Evolutionary conservation across 53 echinoderm and acorn worm genomes (phyloP).

Genomic region (Holothuria scabra): DNA sequence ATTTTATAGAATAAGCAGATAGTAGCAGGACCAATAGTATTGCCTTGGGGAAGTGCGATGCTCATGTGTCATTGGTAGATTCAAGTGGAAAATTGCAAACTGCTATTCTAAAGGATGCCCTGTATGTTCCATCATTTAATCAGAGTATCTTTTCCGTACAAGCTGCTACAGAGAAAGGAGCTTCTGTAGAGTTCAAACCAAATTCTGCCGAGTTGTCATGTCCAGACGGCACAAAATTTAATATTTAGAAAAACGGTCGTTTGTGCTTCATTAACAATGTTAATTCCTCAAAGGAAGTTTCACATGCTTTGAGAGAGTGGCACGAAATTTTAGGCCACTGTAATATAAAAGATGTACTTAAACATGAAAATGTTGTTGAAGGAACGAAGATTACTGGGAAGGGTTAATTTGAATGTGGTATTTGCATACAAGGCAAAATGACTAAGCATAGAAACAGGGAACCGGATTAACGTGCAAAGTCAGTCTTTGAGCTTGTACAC

Average conservation of each 20-base stretch:
- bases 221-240: constrained; percentile 24
- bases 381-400: constrained; percentile 50
- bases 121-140: constrained; percentile 39
- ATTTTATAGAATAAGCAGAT: constrained; percentile 53
- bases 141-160: constrained; percentile 45
- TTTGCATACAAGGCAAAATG: constrained; percentile 54
- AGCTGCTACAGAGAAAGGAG: constrained; percentile 43
- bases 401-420: constrained; percentile 19
- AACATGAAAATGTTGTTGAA: constrained; percentile 47
- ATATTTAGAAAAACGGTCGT: constrained; percentile 40
- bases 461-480: constrained; percentile 32
- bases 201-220: background rate
- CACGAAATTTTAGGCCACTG: constrained; percentile 56
- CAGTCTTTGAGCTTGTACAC: constrained; percentile 49
- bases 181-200: constrained; percentile 31
- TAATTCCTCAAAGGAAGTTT: background rate
- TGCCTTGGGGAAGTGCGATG: constrained; percentile 24
- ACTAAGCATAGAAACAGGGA: constrained; percentile 46
- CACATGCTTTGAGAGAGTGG: constrained; percentile 39
- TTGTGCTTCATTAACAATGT: constrained; percentile 40
- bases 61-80: constrained; percentile 21
- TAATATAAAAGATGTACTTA: constrained; percentile 40
- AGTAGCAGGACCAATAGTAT: constrained; percentile 42
- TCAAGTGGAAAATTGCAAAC: background rate
- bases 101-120: constrained; percentile 28